phyloP scores from a whole-genome alignment of 2,797 vertebrate species.

The Characodon lateralis region DNA sequence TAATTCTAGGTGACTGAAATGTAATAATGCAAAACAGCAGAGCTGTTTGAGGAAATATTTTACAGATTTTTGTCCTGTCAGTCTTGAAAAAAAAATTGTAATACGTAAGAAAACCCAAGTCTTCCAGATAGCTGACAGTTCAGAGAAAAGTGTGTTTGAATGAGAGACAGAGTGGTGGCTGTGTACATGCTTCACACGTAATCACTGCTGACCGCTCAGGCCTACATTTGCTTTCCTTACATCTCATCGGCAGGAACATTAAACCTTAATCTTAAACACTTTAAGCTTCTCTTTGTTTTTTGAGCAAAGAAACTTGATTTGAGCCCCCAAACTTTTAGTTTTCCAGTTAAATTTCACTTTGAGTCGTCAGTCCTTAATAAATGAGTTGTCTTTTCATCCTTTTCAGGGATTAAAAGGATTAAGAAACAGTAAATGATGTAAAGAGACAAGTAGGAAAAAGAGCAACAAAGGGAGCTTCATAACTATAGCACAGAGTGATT shows the following conservation, averaged over 20 bases:
- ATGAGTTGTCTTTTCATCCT: conserved; percentile 30
- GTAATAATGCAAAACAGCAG: conserved; percentile 36
- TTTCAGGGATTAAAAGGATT: conserved; percentile 64
- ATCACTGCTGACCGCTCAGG: conserved; percentile 44
- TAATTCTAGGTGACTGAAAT: conserved; percentile 44
- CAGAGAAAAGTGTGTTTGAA: conserved; percentile 23
- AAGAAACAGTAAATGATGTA: conserved; percentile 27
- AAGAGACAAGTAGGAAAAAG: not conserved
- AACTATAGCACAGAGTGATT: not conserved
- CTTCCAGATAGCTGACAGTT: conserved; percentile 39
- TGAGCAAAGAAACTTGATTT: conserved; percentile 35
- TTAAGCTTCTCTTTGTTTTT: conserved; percentile 10
- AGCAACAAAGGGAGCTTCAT: not conserved
- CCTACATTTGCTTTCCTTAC: conserved; percentile 35
- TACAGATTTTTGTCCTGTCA: conserved; percentile 13
- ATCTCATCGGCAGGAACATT: conserved; percentile 40
- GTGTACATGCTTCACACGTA: conserved; percentile 47
- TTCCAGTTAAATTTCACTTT: conserved; percentile 54
- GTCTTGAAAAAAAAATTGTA: conserved; percentile 19
- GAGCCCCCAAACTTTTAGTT: conserved; percentile 27
- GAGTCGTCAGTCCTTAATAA: conserved; percentile 42
- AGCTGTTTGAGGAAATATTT: conserved; percentile 26
- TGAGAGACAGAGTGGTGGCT: conserved; percentile 5
- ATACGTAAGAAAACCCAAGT: conserved; percentile 16
- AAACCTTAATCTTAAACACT: conserved; percentile 33